phyloP scores from a whole-genome alignment of 2,113 vertebrate species.

The Caranx ignobilis region DNA sequence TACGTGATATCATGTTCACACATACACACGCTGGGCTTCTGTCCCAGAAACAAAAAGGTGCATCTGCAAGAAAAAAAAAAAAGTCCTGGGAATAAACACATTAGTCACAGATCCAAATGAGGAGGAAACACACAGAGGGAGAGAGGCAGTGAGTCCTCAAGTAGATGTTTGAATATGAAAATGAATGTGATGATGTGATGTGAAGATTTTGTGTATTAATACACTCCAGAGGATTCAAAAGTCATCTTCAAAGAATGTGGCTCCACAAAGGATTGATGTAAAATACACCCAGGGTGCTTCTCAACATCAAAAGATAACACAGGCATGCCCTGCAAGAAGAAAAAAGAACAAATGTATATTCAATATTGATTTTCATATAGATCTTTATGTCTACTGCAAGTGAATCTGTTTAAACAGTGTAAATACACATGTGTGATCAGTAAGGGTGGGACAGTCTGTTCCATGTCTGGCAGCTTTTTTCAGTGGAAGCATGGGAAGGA shows the following conservation, averaged over 20 bases:
- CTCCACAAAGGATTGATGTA: constrained; percentile 32
- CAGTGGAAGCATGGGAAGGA: constrained; percentile 8
- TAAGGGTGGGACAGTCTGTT: not conserved
- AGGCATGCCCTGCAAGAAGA: constrained; percentile 2
- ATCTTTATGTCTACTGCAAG: not conserved
- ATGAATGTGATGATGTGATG: constrained; percentile 34
- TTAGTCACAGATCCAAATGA: constrained; percentile 28
- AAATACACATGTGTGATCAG: constrained; percentile 15
- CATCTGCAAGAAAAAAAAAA: constrained; percentile 7
- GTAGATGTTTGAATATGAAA: constrained; percentile 55
- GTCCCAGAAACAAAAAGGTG: constrained; percentile 53
- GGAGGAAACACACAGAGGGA: not conserved
- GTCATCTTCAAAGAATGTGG: constrained; percentile 39
- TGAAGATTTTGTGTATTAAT: constrained; percentile 33
- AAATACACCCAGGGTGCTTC: constrained; percentile 26
- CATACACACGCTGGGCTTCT: constrained; percentile 22
- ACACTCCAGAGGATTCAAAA: constrained; percentile 8
- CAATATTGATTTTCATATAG: constrained; percentile 3
- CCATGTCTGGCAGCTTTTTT: constrained; percentile 22
- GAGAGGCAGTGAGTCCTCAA: constrained; percentile 15
- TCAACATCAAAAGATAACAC: constrained; percentile 52
- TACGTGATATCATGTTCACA: constrained; percentile 47
- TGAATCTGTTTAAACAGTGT: constrained; percentile 8
- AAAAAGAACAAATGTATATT: not conserved
- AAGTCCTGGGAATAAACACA: constrained; percentile 32